These are phyloP conservation scores for Myotis myotis DNA, from an alignment of 2,797 vertebrate species.

Conservation along the genomic window DNA sequence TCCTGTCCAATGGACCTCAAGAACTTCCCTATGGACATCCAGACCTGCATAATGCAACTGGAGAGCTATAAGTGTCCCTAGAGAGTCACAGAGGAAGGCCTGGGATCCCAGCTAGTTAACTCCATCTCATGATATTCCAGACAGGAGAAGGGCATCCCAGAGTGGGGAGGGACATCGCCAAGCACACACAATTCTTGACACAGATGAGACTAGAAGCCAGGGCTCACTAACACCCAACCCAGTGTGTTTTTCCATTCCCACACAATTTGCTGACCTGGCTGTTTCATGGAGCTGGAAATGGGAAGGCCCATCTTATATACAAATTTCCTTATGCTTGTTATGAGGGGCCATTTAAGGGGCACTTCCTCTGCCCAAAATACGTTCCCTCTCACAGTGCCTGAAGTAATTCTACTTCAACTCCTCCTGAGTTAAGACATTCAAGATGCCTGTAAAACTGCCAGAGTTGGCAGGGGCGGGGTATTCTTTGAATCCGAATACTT, in stretches of 20 bases:
- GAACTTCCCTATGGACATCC: conserved; percentile 98
- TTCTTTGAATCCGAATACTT: background rate
- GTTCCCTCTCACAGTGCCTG: background rate
- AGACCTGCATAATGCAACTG: conserved; percentile 96
- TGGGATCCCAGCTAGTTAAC: background rate
- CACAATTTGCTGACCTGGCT: background rate
- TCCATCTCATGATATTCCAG: background rate
- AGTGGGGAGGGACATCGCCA: background rate
- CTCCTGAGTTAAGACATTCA: conserved; percentile 8
- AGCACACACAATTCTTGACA: background rate
- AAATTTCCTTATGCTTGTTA: background rate
- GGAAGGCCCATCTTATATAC: background rate
- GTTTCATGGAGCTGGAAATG: background rate
- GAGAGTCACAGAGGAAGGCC: background rate
- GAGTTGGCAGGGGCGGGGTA: background rate
- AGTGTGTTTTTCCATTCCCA: background rate
- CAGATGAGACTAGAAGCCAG: background rate
- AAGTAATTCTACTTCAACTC: conserved; percentile 8
- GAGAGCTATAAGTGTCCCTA: conserved; percentile 93
- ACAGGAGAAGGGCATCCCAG: background rate
- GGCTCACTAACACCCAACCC: background rate
- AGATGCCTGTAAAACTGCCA: conserved; percentile 36
- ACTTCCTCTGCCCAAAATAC: background rate
- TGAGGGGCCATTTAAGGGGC: background rate
- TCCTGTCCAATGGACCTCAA: conserved; percentile 98